Percentiles rank a stretch among this genome's conserved stretches.
These are phyloP conservation scores for Paracanthobrama guichenoti DNA, from an alignment of 2,113 vertebrate species.

Conservation along the genomic window DNA sequence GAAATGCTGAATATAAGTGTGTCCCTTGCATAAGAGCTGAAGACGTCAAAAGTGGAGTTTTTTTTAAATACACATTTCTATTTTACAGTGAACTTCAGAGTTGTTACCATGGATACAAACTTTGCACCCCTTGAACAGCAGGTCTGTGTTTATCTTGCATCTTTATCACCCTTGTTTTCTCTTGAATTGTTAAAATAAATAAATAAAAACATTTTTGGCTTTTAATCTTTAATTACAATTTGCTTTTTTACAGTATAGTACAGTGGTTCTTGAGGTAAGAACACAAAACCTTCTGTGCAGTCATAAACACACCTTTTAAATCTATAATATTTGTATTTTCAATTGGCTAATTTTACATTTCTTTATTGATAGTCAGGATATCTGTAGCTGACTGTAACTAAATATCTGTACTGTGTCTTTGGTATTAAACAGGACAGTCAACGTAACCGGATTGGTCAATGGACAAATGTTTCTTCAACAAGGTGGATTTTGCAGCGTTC, in stretches of 20 bases:
- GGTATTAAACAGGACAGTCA: slow-evolving; percentile 59
- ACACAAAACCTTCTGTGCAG: not conserved
- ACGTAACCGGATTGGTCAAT: slow-evolving; percentile 68
- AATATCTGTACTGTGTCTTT: slow-evolving; percentile 8
- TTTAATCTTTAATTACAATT: not conserved
- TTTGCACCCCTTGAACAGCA: slow-evolving; percentile 47
- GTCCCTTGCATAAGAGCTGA: not conserved
- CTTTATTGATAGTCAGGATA: not conserved
- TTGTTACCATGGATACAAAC: slow-evolving; percentile 48
- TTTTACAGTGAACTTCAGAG: slow-evolving; percentile 54
- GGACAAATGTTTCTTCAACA: slow-evolving; percentile 62
- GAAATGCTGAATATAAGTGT: too few relatives aligned
- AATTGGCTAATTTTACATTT: not conserved
- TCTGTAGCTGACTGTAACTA: not conserved
- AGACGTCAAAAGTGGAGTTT: not conserved
- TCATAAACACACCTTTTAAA: not conserved
- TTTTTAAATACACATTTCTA: not conserved
- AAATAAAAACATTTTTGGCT: not conserved
- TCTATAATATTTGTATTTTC: not conserved
- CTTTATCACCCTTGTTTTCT: not conserved
- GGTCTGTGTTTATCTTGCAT: slow-evolving; percentile 29
- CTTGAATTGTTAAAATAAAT: not conserved
- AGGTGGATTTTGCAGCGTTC: slow-evolving; percentile 67
- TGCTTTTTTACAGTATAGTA: slow-evolving; percentile 61
- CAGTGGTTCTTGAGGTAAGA: slow-evolving; percentile 65